Evolutionary conservation across 2,888 invertebrate species (phyloP).

Genomic region (Hyalella azteca): DNA sequence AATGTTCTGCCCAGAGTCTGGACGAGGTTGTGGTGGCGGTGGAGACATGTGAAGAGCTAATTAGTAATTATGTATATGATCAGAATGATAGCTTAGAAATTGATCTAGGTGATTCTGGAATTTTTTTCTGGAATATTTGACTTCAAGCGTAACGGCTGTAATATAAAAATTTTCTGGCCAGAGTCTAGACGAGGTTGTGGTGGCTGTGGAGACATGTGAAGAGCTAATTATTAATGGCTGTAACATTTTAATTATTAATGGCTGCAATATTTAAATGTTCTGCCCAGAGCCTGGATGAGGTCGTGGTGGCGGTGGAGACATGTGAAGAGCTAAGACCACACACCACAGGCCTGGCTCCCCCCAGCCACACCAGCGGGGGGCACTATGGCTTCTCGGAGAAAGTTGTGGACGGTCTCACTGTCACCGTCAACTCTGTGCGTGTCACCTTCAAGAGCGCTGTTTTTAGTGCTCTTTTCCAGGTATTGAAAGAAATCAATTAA

Average conservation of each 20-base stretch:
- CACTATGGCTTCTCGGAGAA: slow-evolving; percentile 86
- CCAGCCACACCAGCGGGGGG: slow-evolving; percentile 67
- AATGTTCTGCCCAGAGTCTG: slow-evolving; percentile 71
- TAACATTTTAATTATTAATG: too few species aligned
- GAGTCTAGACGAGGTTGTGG: slow-evolving; percentile 91
- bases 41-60: slow-evolving; percentile 88
- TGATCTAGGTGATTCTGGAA: too few species aligned
- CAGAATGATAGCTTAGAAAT: too few species aligned
- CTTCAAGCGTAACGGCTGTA: too few species aligned
- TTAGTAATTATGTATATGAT: too few species aligned
- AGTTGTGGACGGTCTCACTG: slow-evolving; percentile 96
- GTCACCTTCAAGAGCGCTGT: slow-evolving; percentile 93
- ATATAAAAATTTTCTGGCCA: slow-evolving; percentile 64
- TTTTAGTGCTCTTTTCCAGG: slow-evolving; percentile 95
- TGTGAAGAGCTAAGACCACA: slow-evolving; percentile 77
- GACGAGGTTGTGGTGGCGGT: slow-evolving; percentile 93
- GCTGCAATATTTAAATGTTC: too few species aligned
- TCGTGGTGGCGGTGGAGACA: slow-evolving; percentile 90
- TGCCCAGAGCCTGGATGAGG: slow-evolving; percentile 85
- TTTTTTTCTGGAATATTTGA: too few species aligned
- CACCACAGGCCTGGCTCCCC: slow-evolving; percentile 59
- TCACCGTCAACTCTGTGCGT: slow-evolving; percentile 92
- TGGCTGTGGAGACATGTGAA: slow-evolving; percentile 91
- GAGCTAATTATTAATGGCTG: too few species aligned
- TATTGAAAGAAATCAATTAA: too few species aligned